Conservation (phyloP, 2,113 vertebrate species). For the Albula goreensis region DNA sequence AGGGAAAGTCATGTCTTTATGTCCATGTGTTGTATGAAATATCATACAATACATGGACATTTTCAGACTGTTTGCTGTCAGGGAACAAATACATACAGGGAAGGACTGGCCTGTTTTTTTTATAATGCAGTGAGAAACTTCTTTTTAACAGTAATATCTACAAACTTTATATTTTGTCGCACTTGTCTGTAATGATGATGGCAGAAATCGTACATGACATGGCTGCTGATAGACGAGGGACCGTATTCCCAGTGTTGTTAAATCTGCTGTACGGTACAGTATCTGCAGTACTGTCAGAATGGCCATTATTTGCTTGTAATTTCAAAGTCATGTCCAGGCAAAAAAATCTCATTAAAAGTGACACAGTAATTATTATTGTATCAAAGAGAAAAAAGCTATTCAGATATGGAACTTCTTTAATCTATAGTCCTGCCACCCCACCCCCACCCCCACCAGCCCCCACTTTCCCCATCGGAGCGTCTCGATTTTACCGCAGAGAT, state of each 20-base stretch:
- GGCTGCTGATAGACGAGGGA: background rate
- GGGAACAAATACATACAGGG: too few species aligned
- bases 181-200: background rate
- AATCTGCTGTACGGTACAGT: background rate
- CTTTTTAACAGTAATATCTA: background rate
- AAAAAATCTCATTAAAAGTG: background rate
- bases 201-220: background rate
- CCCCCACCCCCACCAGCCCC: background rate
- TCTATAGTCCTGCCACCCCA: background rate
- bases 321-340: background rate
- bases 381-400: background rate
- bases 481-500: background rate
- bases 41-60: too few species aligned
- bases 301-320: background rate
- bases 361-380: slow-evolving; percentile 1
- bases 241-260: background rate
- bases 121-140: background rate
- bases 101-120: too few species aligned
- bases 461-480: background rate
- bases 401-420: background rate
- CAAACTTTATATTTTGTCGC: background rate
- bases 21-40: too few species aligned
- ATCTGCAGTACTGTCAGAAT: background rate
- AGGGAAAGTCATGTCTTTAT: too few species aligned
- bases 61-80: too few species aligned